Base-by-base conservation (phyloP, 2,797 vertebrate genomes). In the Triplophysa bombifrons region DNA sequence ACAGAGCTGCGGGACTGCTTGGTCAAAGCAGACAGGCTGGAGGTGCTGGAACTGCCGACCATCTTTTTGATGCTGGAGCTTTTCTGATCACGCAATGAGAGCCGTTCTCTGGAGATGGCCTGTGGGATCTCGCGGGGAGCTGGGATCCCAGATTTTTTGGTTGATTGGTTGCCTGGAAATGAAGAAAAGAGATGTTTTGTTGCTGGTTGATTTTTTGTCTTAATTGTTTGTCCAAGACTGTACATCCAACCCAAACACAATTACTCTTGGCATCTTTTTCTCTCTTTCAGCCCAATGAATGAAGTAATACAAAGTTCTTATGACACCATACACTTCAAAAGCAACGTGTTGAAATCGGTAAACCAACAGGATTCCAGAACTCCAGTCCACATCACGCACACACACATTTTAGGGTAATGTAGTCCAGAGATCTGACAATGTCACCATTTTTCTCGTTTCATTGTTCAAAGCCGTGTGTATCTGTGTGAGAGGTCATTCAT, bases 121-220 rank as follows among this genome's bases (percentile, higher is more conserved):
- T 92, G 91, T 0, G 95, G 82, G 63, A 95, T 91, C 78, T 99
- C 98, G 87, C 95, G 92, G 11, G 96, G 97, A 4, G 95, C 92
- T 1, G 98, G 98, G 87, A 99, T 99, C 68, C 97, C 97, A 0
- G 97, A 97, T 87, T 94, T 95, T 89, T 96, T 99, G 19, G 90
- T 74, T 38, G 93, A 79, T 3, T 95, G 91, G 86, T 85, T 82
- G 84, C 95, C 98, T 98, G 83, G 53, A 86, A 2, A 34, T 22
- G 12, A n/a, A 73, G 64, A 72, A 55, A 8, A 73, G n/a, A 73
- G 8, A 41, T 56, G 41, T 67, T 50, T 60, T 63, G 30, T 41
- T n/a, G 19, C 30, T 72, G 22, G 51, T 65, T 4, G 55, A 70
- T 20, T 41, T 68, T 10, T 41, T 41, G 41, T 41, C 41, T 11